Percentiles rank a stretch among this genome's conserved stretches.
These are phyloP conservation scores for Liparis tanakae DNA, from an alignment of 2,797 vertebrate species.

Conservation along the genomic window DNA sequence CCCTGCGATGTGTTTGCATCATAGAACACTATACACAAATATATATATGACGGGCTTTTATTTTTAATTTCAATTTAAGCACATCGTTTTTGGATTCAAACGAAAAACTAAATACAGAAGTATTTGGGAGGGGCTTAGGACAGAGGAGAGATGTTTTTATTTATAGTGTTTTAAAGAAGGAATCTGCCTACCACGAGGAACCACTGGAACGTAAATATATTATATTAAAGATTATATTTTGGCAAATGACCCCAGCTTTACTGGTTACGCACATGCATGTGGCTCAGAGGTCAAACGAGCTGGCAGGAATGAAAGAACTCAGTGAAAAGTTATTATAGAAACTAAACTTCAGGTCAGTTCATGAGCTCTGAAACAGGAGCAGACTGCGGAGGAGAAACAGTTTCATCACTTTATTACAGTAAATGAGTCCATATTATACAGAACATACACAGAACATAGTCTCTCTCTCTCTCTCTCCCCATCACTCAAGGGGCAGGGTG, in stretches of 20 bases:
- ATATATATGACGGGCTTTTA: too few species aligned
- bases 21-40: too few species aligned
- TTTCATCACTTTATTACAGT: conserved; percentile 82
- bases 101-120: too few species aligned
- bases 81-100: too few species aligned
- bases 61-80: too few species aligned
- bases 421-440: conserved; percentile 75
- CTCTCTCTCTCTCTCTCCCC: conserved; percentile 59
- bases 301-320: not conserved
- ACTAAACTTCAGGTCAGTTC: conserved; percentile 1
- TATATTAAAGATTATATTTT: not conserved
- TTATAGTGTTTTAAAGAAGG: not conserved
- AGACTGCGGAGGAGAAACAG: conserved; percentile 32
- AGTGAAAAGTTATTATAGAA: not conserved
- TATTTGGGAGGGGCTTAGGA: too few species aligned
- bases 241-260: not conserved
- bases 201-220: not conserved
- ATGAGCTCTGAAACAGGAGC: not conserved
- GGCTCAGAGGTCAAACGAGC: not conserved
- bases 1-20: too few species aligned
- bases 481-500: not conserved
- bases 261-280: too few species aligned
- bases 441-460: conserved; percentile 67
- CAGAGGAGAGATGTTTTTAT: too few species aligned
- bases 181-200: not conserved